Conservation (phyloP, 2,888 invertebrate species). For the Oxytorus armatus region DNA sequence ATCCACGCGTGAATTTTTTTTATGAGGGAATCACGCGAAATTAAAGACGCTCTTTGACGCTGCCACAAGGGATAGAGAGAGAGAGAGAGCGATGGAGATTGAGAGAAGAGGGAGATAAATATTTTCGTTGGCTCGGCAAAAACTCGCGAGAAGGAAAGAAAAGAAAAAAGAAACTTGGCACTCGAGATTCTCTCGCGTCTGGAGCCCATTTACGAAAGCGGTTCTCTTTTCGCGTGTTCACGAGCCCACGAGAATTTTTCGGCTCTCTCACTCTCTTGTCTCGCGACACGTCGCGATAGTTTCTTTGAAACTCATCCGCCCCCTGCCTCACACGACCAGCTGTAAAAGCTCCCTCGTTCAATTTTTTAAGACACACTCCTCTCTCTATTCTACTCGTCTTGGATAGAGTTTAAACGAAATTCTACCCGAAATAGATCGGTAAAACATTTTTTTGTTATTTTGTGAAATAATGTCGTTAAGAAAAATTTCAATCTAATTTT, state of each 20-base stretch:
- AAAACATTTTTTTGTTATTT: no score
- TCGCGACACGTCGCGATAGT: constrained; percentile 62
- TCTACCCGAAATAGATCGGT: background rate
- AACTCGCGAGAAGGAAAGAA: constrained; percentile 53
- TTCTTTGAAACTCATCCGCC: constrained; percentile 68
- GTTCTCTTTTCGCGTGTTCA: constrained; percentile 58
- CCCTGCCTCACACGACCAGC: constrained; percentile 46
- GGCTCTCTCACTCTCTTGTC: constrained; percentile 11
- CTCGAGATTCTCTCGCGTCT: constrained; percentile 64
- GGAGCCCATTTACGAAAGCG: constrained; percentile 66
- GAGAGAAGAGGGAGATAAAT: constrained; percentile 44
- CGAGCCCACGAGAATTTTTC: constrained; percentile 44
- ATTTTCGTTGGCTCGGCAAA: constrained; percentile 67
- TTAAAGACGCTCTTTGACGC: constrained; percentile 63
- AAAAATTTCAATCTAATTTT: no score
- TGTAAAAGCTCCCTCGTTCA: constrained; percentile 59
- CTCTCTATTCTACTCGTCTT: constrained; percentile 31
- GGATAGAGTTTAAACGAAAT: no score
- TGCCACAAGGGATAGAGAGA: constrained; percentile 38
- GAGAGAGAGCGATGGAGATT: constrained; percentile 1
- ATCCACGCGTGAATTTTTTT: constrained; percentile 39
- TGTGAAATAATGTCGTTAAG: no score
- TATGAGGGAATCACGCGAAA: constrained; percentile 63
- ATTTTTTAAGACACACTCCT: constrained; percentile 64
- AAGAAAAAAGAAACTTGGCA: constrained; percentile 57